A percentile compares a stretch with the other conserved stretches of the same genome.
These are phyloP conservation scores for Smithornis capensis DNA, from an alignment of 2,113 vertebrate species.

Conservation along the genomic window DNA sequence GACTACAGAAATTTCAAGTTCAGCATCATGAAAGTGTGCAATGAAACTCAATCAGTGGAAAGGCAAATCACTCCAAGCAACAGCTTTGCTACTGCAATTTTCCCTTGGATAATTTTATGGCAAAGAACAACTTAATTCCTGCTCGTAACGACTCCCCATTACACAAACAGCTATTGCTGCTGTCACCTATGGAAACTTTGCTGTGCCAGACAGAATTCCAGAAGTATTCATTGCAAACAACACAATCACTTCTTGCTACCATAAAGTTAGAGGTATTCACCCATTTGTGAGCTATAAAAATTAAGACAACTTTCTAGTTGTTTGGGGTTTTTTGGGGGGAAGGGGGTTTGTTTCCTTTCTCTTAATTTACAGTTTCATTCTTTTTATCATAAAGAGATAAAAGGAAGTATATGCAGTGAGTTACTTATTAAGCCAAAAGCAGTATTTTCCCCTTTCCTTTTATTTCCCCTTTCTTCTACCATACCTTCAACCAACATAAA, in stretches of 20 bases:
- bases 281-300: neutral
- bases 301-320: neutral
- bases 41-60: neutral
- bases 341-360: too few relatives aligned
- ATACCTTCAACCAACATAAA: neutral
- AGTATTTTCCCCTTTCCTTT: neutral
- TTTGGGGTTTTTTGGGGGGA: neutral
- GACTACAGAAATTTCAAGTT: neutral
- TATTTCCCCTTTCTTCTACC: neutral
- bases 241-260: neutral
- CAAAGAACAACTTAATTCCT: slow-evolving; percentile 10
- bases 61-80: slow-evolving; percentile 18
- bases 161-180: neutral
- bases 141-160: neutral
- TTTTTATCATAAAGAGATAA: neutral
- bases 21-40: neutral
- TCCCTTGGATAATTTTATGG: slow-evolving; percentile 19
- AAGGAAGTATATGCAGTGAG: neutral
- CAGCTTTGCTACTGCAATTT: neutral
- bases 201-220: neutral
- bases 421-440: neutral
- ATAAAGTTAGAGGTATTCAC: neutral
- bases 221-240: neutral
- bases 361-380: neutral
- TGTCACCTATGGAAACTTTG: neutral